Evolutionary conservation across 53 echinoderm and acorn worm genomes (phyloP).

Genomic region (Astropecten irregularis): DNA sequence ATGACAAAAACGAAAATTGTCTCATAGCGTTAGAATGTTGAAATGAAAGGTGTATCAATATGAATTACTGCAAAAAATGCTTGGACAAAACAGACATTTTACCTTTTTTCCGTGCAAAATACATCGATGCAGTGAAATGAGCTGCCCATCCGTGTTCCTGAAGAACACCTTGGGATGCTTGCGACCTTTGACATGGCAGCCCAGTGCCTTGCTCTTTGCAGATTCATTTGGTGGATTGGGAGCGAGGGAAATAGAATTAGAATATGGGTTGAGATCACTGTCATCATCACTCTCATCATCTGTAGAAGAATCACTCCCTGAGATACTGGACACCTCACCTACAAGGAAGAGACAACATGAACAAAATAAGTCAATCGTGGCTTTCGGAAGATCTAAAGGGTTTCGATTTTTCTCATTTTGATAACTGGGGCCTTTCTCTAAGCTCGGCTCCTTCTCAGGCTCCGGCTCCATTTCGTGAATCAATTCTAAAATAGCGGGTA

Average conservation of each 20-base stretch:
- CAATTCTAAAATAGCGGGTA: too few relatives aligned
- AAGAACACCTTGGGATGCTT: conserved; percentile 82
- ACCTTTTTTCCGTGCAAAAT: conserved; percentile 91
- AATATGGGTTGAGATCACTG: conserved; percentile 6
- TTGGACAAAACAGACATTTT: neutral
- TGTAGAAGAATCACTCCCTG: conserved; percentile 79
- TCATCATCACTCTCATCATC: conserved; percentile 59
- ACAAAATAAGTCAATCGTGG: too few relatives aligned
- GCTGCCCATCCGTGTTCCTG: conserved; percentile 71
- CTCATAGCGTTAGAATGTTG: too few relatives aligned
- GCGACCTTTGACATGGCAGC: conserved; percentile 34
- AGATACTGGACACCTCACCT: conserved; percentile 96
- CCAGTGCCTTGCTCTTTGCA: conserved; percentile 17
- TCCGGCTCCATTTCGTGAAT: too few relatives aligned
- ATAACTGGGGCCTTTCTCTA: too few relatives aligned
- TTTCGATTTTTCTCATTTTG: too few relatives aligned
- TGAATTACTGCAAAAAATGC: too few relatives aligned
- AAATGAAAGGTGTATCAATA: too few relatives aligned
- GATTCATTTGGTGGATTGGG: conserved; percentile 17
- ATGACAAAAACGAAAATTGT: neutral
- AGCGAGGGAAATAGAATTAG: neutral
- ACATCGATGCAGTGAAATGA: conserved; percentile 85
- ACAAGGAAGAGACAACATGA: neutral
- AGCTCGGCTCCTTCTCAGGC: too few relatives aligned
- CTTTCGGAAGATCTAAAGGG: too few relatives aligned